phyloP scores from a whole-genome alignment of 2,113 vertebrate genomes.

The Hucho hucho region DNA sequence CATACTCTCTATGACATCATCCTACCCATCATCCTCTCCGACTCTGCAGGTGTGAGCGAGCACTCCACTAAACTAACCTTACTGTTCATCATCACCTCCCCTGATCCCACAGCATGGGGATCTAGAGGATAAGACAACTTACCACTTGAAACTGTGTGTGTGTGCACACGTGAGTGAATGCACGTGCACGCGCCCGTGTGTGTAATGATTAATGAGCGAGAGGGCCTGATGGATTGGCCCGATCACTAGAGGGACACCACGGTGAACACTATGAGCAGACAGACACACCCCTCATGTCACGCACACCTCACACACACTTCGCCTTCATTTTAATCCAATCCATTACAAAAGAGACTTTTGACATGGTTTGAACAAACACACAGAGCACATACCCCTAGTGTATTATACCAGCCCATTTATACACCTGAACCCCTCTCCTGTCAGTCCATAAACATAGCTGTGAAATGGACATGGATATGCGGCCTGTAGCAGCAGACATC shows the following conservation, averaged over 20 bases:
- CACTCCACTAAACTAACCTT: conserved; percentile 56
- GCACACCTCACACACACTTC: background rate
- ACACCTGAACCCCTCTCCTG: background rate
- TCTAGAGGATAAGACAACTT: conserved; percentile 21
- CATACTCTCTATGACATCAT: conserved; percentile 53
- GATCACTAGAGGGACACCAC: conserved; percentile 1
- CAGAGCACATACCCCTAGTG: background rate
- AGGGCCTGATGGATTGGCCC: conserved; percentile 1
- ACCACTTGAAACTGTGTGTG: conserved; percentile 13
- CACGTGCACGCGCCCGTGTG: conserved; percentile 36
- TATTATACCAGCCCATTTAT: background rate
- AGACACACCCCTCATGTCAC: conserved; percentile 30
- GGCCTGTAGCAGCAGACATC: background rate
- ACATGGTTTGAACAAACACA: no score
- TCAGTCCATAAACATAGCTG: conserved; percentile 11
- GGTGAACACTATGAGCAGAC: background rate
- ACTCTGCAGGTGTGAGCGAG: conserved; percentile 53
- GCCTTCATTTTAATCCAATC: background rate
- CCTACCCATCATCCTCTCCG: conserved; percentile 39
- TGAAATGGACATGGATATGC: conserved; percentile 13
- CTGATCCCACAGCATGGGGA: conserved; percentile 29
- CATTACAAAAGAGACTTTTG: no score
- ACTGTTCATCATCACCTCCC: conserved; percentile 62
- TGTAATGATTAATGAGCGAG: background rate
- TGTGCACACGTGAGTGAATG: conserved; percentile 36